Evolutionary conservation across 2,113 vertebrate species (phyloP).

Genomic region (Fregetta grallaria): DNA sequence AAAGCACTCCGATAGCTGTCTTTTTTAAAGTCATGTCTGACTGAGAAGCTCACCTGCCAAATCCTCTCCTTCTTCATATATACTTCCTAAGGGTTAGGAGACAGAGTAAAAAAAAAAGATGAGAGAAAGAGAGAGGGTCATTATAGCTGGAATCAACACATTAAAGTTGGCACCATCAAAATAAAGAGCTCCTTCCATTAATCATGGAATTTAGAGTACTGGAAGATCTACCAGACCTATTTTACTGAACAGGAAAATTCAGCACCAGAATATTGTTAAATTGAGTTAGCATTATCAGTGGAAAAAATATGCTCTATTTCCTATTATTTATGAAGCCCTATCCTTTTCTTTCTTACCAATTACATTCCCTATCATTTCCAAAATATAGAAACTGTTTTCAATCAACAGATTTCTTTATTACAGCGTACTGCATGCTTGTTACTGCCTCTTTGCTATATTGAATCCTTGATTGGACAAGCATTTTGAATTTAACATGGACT

Average conservation of each 20-base stretch:
- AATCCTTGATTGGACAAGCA: constrained; percentile 88
- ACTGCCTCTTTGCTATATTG: constrained; percentile 82
- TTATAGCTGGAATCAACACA: constrained; percentile 46
- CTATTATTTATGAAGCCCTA: constrained; percentile 97
- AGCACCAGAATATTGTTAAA: constrained; percentile 74
- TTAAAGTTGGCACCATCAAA: constrained; percentile 48
- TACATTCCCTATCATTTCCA: constrained; percentile 99
- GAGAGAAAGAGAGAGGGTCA: neutral
- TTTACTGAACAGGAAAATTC: constrained; percentile 67
- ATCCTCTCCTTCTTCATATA: neutral
- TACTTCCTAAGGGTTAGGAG: neutral
- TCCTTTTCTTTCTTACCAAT: constrained; percentile 98
- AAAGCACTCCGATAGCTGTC: neutral
- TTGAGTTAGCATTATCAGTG: constrained; percentile 83
- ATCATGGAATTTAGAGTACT: constrained; percentile 64
- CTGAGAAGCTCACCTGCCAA: constrained; percentile 23
- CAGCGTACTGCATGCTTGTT: constrained; percentile 87
- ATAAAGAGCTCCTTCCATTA: constrained; percentile 66
- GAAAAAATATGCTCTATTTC: constrained; percentile 98
- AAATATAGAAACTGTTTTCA: constrained; percentile 99
- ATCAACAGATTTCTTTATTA: constrained; percentile 99
- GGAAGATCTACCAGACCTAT: constrained; percentile 62
- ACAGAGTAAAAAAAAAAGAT: neutral
- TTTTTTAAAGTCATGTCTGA: neutral
- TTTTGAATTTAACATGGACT: constrained; percentile 94